A percentile compares a stretch with the other conserved stretches of the same genome.
Conservation (phyloP, 2,113 vertebrate species). For the Tachycineta bicolor region DNA sequence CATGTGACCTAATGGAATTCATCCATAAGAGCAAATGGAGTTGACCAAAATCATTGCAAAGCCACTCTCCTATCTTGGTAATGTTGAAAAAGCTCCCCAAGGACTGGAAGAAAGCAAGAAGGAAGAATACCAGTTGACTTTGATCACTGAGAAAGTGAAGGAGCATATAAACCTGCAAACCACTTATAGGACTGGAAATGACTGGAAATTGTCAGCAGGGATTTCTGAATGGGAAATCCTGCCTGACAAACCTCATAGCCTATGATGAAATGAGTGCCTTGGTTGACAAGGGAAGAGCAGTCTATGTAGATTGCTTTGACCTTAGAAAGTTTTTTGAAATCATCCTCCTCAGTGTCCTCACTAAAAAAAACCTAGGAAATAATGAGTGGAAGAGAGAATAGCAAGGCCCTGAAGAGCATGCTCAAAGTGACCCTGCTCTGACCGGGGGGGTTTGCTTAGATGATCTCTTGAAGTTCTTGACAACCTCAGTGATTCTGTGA, state of each 20-base stretch:
- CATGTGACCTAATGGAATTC: background rate
- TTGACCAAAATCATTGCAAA: background rate
- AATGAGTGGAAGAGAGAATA: background rate
- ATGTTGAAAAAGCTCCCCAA: background rate
- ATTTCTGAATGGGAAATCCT: background rate
- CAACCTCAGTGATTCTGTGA: background rate
- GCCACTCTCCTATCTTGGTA: background rate
- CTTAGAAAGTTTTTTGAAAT: background rate
- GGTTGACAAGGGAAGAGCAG: background rate
- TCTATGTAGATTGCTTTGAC: background rate
- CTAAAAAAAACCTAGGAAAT: background rate
- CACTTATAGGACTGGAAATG: background rate
- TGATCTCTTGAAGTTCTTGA: background rate
- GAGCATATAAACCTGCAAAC: background rate
- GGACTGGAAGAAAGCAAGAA: background rate
- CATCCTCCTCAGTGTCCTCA: background rate
- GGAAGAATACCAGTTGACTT: background rate
- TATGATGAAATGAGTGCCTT: background rate
- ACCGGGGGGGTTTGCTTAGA: fast-evolving
- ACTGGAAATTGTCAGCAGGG: background rate
- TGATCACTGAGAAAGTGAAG: background rate
- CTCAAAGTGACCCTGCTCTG: background rate
- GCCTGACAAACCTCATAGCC: background rate
- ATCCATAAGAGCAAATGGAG: background rate
- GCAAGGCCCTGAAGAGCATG: background rate